Conservation (phyloP, 2,797 vertebrate genomes). For the Galaxias olidus region DNA sequence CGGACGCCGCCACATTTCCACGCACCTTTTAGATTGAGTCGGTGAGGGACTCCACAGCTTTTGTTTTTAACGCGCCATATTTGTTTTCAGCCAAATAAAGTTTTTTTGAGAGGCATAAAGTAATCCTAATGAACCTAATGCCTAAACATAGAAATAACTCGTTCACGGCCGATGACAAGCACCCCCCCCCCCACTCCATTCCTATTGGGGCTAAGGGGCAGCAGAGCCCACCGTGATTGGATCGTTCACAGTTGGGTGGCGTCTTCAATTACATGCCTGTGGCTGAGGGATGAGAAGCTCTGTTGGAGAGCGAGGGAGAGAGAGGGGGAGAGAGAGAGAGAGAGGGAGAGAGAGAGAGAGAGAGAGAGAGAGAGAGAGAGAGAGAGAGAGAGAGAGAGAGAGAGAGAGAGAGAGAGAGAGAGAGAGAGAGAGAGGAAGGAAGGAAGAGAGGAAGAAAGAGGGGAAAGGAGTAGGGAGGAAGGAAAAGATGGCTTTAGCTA, state of each 20-base stretch:
- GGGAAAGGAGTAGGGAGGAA: slow-evolving; percentile 31
- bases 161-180: slow-evolving; percentile 38
- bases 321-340: slow-evolving; percentile 25
- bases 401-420: slow-evolving; percentile 27
- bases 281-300: slow-evolving; percentile 52
- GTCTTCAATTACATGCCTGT: slow-evolving; percentile 65
- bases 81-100: too few species aligned
- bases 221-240: slow-evolving; percentile 55
- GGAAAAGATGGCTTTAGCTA: slow-evolving; percentile 70
- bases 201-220: slow-evolving; percentile 45
- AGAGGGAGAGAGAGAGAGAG: slow-evolving; percentile 45
- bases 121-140: background rate
- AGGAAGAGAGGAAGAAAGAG: slow-evolving; percentile 13
- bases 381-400: slow-evolving; percentile 32
- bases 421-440: slow-evolving; percentile 38
- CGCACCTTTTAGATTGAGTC: too few species aligned
- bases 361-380: slow-evolving; percentile 26
- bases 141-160: background rate
- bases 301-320: slow-evolving; percentile 32
- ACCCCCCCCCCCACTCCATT: slow-evolving; percentile 8
- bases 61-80: too few species aligned
- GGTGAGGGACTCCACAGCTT: too few species aligned
- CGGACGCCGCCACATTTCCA: too few species aligned
- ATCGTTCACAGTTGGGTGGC: slow-evolving; percentile 64
- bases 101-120: too few species aligned